These are phyloP conservation scores for Atractosteus spatula DNA, from an alignment of 2,113 vertebrate species.

Conservation along the genomic window DNA sequence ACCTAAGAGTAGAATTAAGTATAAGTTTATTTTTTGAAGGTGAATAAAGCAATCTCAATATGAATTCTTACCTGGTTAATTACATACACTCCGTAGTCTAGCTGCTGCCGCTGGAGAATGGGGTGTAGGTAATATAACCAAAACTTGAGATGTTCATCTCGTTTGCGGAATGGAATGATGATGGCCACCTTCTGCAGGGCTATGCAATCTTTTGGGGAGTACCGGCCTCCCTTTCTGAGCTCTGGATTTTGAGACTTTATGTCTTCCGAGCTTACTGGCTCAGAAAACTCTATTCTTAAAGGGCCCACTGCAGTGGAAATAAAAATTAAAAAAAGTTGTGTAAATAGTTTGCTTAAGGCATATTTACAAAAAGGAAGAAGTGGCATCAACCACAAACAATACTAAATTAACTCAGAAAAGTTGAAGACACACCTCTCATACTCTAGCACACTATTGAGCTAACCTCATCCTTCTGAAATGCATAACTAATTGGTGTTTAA, in stretches of 20 bases:
- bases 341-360: too few species aligned
- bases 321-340: constrained; percentile 12
- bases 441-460: too few species aligned
- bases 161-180: constrained; percentile 89
- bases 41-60: neutral
- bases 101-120: constrained; percentile 85
- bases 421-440: too few species aligned
- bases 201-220: constrained; percentile 70
- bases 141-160: constrained; percentile 89
- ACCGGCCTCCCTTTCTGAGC: constrained; percentile 75
- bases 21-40: too few species aligned
- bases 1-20: too few species aligned
- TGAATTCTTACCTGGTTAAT: constrained; percentile 81
- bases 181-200: constrained; percentile 90
- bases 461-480: too few species aligned
- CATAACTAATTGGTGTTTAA: too few species aligned
- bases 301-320: constrained; percentile 75
- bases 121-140: constrained; percentile 94
- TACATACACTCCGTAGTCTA: constrained; percentile 90
- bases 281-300: constrained; percentile 79
- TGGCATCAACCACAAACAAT: too few species aligned
- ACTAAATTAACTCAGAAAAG: too few species aligned
- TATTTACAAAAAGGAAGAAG: too few species aligned
- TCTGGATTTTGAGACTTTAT: constrained; percentile 64
- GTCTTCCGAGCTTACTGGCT: constrained; percentile 68